These are phyloP conservation scores for Syngnathus scovelli DNA, from an alignment of 2,113 vertebrate species.

Conservation along the genomic window DNA sequence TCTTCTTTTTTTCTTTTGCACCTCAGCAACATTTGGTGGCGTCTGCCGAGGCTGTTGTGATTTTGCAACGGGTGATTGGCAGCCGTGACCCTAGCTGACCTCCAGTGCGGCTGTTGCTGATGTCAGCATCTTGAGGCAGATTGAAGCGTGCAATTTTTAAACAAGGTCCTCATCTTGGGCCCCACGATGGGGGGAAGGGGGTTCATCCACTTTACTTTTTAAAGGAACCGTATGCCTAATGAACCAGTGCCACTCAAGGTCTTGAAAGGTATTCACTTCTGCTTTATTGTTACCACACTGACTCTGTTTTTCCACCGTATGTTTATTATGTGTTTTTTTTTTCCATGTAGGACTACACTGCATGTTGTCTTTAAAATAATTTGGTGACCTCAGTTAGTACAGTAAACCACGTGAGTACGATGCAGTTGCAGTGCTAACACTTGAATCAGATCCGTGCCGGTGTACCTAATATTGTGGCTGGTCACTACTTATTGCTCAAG, in stretches of 20 bases:
- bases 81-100: conserved; percentile 67
- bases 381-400: too few species aligned
- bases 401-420: too few species aligned
- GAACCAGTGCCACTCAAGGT: conserved; percentile 14
- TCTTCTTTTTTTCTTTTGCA: conserved; percentile 27
- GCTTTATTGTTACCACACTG: background rate
- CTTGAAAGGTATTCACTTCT: background rate
- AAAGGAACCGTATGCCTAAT: conserved; percentile 49
- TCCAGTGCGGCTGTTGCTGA: conserved; percentile 60
- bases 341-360: background rate
- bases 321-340: background rate
- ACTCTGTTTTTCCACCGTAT: background rate
- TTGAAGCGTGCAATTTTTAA: conserved; percentile 63
- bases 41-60: conserved; percentile 54
- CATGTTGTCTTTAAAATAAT: background rate
- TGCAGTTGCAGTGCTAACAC: background rate
- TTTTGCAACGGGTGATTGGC: conserved; percentile 62
- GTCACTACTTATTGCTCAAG: conserved; percentile 14
- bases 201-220: conserved; percentile 51
- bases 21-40: conserved; percentile 21
- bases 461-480: background rate
- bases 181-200: conserved; percentile 16
- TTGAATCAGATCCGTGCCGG: background rate
- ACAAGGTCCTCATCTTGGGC: conserved; percentile 55
- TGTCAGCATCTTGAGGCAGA: conserved; percentile 71